Evolutionary conservation across 1,140 invertebrate species (phyloP).

Genomic region (Aricia agestis): DNA sequence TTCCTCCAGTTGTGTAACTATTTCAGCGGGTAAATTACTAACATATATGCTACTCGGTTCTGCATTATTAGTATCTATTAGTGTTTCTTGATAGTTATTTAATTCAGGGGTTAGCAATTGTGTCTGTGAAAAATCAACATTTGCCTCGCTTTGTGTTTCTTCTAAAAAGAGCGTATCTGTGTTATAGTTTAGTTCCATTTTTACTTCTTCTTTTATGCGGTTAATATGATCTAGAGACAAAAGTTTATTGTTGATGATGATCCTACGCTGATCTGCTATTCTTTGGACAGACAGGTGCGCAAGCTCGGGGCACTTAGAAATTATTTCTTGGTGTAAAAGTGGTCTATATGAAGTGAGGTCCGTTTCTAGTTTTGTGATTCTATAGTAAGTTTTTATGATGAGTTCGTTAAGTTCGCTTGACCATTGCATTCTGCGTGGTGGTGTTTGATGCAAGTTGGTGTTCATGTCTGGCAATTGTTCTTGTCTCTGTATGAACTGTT

Average conservation of each 20-base stretch:
- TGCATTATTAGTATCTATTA: no score
- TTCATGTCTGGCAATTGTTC: no score
- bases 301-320: conserved; percentile 18
- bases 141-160: no score
- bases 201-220: neutral
- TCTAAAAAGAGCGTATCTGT: no score
- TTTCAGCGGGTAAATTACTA: no score
- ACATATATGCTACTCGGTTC: no score
- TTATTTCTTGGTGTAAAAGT: conserved; percentile 26
- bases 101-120: no score
- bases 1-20: no score
- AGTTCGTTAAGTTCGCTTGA: conserved; percentile 27
- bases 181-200: no score
- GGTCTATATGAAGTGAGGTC: conserved; percentile 29
- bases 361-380: conserved; percentile 26
- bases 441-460: no score
- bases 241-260: conserved; percentile 26
- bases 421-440: conserved; percentile 31
- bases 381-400: conserved; percentile 28
- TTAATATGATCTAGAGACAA: neutral
- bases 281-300: conserved; percentile 29
- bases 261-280: conserved; percentile 31
- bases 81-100: no score
- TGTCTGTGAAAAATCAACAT: no score
- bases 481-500: neutral